A percentile compares a stretch with the other conserved stretches of the same genome.
Evolutionary conservation across 1,140 invertebrate genomes (phyloP).

Genomic region (Magallana angulata): DNA sequence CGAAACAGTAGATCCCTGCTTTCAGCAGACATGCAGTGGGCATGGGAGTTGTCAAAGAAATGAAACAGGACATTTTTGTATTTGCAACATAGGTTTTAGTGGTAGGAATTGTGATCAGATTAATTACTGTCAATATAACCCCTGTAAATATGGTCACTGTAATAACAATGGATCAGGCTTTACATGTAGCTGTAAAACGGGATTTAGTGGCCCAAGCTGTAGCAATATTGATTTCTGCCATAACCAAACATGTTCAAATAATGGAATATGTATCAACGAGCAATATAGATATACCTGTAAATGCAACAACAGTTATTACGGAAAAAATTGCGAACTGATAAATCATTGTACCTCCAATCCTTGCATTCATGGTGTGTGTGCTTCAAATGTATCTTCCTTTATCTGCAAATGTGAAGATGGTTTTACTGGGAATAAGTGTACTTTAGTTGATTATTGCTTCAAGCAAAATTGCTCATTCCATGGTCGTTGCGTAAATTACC

Average conservation of each 20-base stretch:
- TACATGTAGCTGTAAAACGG: slow-evolving; percentile 45
- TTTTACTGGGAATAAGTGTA: neutral
- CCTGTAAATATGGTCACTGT: slow-evolving; percentile 36
- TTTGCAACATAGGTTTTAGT: neutral
- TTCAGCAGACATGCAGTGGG: neutral
- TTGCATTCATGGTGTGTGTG: slow-evolving; percentile 26
- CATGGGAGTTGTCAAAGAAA: slow-evolving; percentile 9
- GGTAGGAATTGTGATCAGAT: slow-evolving; percentile 16
- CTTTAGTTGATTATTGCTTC: neutral
- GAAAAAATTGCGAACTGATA: slow-evolving; percentile 44
- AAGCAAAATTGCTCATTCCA: neutral
- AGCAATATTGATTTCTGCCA: slow-evolving; percentile 52
- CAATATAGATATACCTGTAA: slow-evolving; percentile 37
- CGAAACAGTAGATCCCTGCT: slow-evolving; percentile 58
- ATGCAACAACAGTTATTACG: slow-evolving; percentile 44
- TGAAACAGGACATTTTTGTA: neutral
- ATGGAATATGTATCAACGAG: slow-evolving; percentile 44
- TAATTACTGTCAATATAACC: slow-evolving; percentile 29
- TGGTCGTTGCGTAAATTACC: neutral
- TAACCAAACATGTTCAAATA: slow-evolving; percentile 39
- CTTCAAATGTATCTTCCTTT: neutral
- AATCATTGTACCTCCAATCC: slow-evolving; percentile 49
- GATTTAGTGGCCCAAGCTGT: slow-evolving; percentile 45
- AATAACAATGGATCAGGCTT: slow-evolving; percentile 1
- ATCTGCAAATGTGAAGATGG: neutral